Evolutionary conservation across 2,113 vertebrate species (phyloP), one percentile per base, ranked within the genome.

Genomic region (Poicephalus gulielmi): DNA sequence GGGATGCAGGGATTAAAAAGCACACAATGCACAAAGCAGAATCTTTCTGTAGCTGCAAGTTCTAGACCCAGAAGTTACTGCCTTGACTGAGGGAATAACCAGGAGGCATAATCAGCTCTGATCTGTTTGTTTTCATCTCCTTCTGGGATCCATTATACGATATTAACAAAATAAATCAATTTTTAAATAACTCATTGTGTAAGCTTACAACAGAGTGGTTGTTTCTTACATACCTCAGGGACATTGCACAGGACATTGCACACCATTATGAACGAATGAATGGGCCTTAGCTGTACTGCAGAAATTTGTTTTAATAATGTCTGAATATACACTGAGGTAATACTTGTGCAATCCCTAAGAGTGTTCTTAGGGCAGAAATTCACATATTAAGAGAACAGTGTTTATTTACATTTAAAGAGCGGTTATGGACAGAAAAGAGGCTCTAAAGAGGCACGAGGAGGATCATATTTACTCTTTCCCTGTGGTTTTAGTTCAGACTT

Each of bases 301-400:
- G 79, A 94, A 92, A 98, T 98, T 98, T 98, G 97, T 98, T 98
- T 98, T 98, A 98, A 96, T 97, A 97, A 96, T 79, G 96, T 97
- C 97, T 97, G 97, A 95, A 91, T 63, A 87, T 78, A 92, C 90
- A 93, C 91, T 98, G 97, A 98, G 93, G 97, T 97, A 98, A 98
- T 97, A 95, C 86, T 95, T 89, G 93, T 85, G 81, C 92, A 86
- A 95, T 76, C 57, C 83, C 81, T 97, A 93, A 91, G 83, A 82
- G 59, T 46, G 76, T 86, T 95, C 83, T 82, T 94, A 81, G 83
- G 86, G 70, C 93, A 95, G 84, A 96, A 98, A 98, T 68, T 91
- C 94, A 75, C 63, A 63, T 91, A 90, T 94, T 95, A 91, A 89
- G 74, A 86, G 81, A 94, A 74, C 37, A 46, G 80, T 75, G 74